A percentile compares a stretch with the other conserved stretches of the same genome.
Evolutionary conservation across 2,113 vertebrate species (phyloP).

Genomic region (Pholis gunnellus): DNA sequence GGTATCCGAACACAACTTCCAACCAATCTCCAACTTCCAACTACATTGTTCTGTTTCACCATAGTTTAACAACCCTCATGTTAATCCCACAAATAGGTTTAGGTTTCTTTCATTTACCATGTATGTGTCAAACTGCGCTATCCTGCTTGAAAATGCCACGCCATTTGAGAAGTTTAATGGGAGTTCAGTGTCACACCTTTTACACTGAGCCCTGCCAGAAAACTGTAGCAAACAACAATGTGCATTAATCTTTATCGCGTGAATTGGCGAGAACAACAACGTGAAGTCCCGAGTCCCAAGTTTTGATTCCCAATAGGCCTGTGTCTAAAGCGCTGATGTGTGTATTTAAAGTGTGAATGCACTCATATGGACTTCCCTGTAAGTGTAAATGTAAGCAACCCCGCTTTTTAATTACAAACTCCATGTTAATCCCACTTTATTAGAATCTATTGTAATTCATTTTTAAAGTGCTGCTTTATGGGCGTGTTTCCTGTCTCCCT

Average conservation of each 20-base stretch:
- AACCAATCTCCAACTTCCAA: background rate
- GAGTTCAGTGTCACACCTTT: background rate
- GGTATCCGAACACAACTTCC: background rate
- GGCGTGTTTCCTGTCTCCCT: conserved; percentile 5
- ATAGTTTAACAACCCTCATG: background rate
- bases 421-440: conserved; percentile 37
- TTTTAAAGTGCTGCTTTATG: conserved; percentile 21
- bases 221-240: background rate
- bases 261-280: conserved; percentile 14
- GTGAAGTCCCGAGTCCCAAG: background rate
- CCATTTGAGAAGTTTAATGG: background rate
- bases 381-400: background rate
- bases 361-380: background rate
- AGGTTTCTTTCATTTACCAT: too few species aligned
- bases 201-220: background rate
- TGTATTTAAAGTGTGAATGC: background rate
- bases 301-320: background rate
- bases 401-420: conserved; percentile 10
- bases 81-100: background rate
- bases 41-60: conserved; percentile 22
- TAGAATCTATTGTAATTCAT: conserved; percentile 43
- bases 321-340: background rate
- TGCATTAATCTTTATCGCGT: background rate
- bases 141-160: background rate
- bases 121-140: background rate